A percentile compares a stretch with the other conserved stretches of the same genome.
These are phyloP conservation scores for Caenorhabditis briggsae DNA, from an alignment of 1,140 invertebrate species.

Conservation along the genomic window DNA sequence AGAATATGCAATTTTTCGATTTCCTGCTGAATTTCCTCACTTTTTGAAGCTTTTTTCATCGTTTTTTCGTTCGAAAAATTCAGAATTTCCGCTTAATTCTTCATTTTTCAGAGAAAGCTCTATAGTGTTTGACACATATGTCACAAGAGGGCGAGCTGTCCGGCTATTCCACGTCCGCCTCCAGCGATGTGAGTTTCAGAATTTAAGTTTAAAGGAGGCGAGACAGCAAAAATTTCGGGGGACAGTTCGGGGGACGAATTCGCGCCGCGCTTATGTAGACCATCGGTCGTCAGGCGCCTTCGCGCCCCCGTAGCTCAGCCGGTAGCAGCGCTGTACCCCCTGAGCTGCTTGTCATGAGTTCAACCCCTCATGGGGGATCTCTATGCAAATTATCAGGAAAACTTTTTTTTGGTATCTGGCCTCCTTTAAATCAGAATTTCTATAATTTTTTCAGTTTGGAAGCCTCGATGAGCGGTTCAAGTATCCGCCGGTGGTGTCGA, in stretches of 20 bases:
- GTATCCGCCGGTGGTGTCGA: neutral
- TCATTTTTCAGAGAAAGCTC: neutral
- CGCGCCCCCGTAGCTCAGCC: no score
- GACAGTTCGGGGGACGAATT: no score
- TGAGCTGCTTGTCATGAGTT: no score
- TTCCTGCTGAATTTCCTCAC: no score
- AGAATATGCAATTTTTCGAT: no score
- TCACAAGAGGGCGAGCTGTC: neutral
- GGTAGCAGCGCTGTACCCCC: no score
- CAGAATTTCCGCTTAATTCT: neutral
- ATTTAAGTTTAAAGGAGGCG: neutral
- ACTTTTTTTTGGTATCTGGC: no score
- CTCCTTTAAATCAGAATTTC: neutral
- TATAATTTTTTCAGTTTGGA: constrained; percentile 7
- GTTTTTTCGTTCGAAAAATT: neutral
- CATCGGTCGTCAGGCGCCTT: no score
- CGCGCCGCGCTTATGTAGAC: no score
- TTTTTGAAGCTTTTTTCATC: neutral
- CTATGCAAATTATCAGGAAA: no score
- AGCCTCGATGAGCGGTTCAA: constrained; percentile 12
- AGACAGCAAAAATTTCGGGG: no score
- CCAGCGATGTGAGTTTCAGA: neutral
- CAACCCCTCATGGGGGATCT: no score
- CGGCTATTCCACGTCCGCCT: constrained; percentile 11
- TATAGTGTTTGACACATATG: neutral